Conservation (phyloP, 2,888 invertebrate genomes). For the Miltochrista miniata region DNA sequence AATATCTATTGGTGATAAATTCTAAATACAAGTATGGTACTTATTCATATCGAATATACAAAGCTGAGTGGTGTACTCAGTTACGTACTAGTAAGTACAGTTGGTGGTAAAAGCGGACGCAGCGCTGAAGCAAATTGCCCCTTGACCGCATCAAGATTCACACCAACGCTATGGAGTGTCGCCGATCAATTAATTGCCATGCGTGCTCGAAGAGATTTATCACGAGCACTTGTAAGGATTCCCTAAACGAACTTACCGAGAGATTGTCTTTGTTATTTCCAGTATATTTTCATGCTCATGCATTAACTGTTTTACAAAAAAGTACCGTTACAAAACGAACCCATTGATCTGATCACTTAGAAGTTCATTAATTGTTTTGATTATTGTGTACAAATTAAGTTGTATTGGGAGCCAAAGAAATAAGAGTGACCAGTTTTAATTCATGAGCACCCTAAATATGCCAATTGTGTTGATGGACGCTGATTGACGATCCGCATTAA, state of each 20-base stretch:
- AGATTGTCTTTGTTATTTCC: slow-evolving; percentile 26
- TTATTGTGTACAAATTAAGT: slow-evolving; percentile 76
- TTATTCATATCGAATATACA: slow-evolving; percentile 2
- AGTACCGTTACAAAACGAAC: slow-evolving; percentile 31
- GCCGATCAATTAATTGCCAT: slow-evolving; percentile 66
- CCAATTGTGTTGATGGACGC: slow-evolving; percentile 55
- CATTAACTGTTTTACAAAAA: slow-evolving; percentile 10
- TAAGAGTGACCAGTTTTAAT: slow-evolving; percentile 64
- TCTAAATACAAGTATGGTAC: neutral
- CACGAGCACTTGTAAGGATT: slow-evolving; percentile 67
- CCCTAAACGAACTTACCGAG: slow-evolving; percentile 38
- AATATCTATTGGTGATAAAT: neutral
- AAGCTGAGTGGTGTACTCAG: slow-evolving; percentile 25
- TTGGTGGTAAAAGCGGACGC: slow-evolving; percentile 34
- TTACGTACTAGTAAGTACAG: too few relatives aligned
- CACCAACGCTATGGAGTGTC: slow-evolving; percentile 43
- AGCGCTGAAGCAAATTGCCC: slow-evolving; percentile 58
- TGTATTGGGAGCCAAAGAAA: slow-evolving; percentile 60
- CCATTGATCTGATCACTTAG: slow-evolving; percentile 27
- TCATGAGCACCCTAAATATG: slow-evolving; percentile 74
- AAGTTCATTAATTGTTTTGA: slow-evolving; percentile 60
- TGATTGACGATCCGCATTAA: slow-evolving; percentile 75
- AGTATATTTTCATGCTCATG: slow-evolving; percentile 28
- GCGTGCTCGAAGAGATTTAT: slow-evolving; percentile 76
- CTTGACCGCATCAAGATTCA: slow-evolving; percentile 54